Evolutionary conservation across 2,797 vertebrate genomes (phyloP), one percentile per base, ranked within the genome.

Genomic region (Nannoperca australis): DNA sequence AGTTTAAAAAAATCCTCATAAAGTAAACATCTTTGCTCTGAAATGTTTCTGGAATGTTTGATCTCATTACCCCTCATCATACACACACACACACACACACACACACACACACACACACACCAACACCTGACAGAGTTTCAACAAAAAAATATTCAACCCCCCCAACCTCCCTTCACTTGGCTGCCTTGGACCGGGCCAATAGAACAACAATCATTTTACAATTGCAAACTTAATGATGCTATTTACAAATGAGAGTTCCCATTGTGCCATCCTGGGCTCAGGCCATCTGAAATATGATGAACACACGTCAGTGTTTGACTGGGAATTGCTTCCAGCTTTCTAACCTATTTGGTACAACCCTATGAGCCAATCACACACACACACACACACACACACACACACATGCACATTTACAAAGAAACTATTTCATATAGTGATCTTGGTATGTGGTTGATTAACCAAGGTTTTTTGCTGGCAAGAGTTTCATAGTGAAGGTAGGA

Each of bases 231-330:
- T 91, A 87, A 91, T 49, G 75, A 91, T 44, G 84, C 73, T 83
- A 78, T 91, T 90, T 89, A 84, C 85, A 85, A 90, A 90, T 78
- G 83, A n/a, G 81, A 92, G 89, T 85, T 89, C 74, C 87, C 18
- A 32, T 77, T 32, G 61, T 82, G 85, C 82, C 77, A 63, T 81
- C 77, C 79, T 47, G 79, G 72, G 81, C 83, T 60, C 45, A 5
- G 49, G 70, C 61, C 73, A 73, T 86, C 76, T 71, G 82, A 84
- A 85, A 88, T 76, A 89, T 74, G 87, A 91, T 56, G 73, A 92
- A 89, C 83, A 80, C 82, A 86, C 80, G 56, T 85, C 71, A 70
- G 11, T 38, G 38, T 70, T 84, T 7, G 9, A n/a, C 65, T 4
- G 1, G 42, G 73, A 90, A 90, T 89, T 79, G 84, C 70, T 88